Base-by-base conservation (phyloP, 1,140 invertebrate genomes). In the Ceratitis capitata region DNA sequence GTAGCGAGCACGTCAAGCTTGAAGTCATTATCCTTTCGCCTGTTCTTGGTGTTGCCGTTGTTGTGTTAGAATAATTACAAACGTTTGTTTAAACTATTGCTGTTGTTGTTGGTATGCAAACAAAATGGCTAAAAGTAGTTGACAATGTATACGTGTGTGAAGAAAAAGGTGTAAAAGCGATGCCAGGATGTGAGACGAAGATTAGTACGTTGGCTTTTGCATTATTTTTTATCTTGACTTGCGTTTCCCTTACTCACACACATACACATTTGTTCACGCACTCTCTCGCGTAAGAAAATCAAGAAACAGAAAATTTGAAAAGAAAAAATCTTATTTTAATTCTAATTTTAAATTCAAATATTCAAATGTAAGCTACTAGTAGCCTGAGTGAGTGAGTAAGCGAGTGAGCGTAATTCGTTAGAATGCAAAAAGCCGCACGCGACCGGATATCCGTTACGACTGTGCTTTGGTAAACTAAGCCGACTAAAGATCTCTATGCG, bases 281-380 rank as follows among this genome's bases (percentile, higher is more conserved):
- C 69, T 78, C 39, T 9, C 39, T n/a, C 0, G 39, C n/a, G 14
- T 78, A 69, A 35, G 39, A 69, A 58, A 12, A 32, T 19, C 5
- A 42, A 35, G 32, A 78, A 45, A 74, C 12, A 35, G 39, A 42
- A 45, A 45, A 19, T 78, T 39, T 32, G 45, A 56, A 56, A 56
- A 56, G 51, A n/a, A 23, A n/a, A n/a, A 23, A 16, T 61, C 56
- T 16, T 1, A 78, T 78, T 45, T 39, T 69, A 61, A 61, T 61
- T 74, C 35, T 74, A 47, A 78, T 78, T 78, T 78, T 6, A 78
- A 78, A 78, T 78, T 78, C 69, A 78, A 78, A 45, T 78, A 78
- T 78, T 78, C 69, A 78, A 78, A 78, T 78, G 69, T 39, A 10
- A n/a, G 0, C 19, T 42, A n/a, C n/a, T n/a, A n/a, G n/a, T n/a